Conservation (phyloP, 2,113 vertebrate species). For the Apodemus sylvaticus region DNA sequence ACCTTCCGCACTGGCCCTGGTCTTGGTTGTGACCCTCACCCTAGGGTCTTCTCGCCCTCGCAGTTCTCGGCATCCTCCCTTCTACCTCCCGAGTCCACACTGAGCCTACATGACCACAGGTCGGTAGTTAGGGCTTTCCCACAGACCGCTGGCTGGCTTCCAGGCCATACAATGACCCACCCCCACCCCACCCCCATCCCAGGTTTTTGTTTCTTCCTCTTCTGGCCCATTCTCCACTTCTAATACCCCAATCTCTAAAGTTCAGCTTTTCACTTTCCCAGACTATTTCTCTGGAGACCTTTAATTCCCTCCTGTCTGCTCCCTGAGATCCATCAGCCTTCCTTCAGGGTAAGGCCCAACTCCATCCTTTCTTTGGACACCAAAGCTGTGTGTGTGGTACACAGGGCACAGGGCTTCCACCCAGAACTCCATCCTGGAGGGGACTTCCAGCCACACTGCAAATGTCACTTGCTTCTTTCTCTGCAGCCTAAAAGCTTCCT, state of each 20-base stretch:
- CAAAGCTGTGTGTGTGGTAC: fast-evolving
- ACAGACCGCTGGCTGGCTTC: background rate
- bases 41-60: too few relatives aligned
- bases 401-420: fast-evolving
- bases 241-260: background rate
- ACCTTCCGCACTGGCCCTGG: background rate
- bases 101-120: background rate
- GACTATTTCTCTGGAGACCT: background rate
- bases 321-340: background rate
- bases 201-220: background rate
- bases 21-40: too few relatives aligned
- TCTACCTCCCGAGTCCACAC: background rate
- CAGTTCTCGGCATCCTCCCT: background rate
- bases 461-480: background rate
- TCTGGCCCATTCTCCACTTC: fast-evolving
- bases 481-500: background rate
- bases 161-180: too few relatives aligned
- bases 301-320: background rate
- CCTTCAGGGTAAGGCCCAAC: too few relatives aligned
- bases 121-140: background rate
- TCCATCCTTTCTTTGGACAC: fast-evolving
- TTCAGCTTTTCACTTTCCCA: background rate
- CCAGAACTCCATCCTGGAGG: background rate
- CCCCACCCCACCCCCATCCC: background rate
- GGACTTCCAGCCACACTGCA: background rate